These are phyloP conservation scores for Oryzias sinensis DNA, from an alignment of 2,797 vertebrate species.

Conservation along the genomic window DNA sequence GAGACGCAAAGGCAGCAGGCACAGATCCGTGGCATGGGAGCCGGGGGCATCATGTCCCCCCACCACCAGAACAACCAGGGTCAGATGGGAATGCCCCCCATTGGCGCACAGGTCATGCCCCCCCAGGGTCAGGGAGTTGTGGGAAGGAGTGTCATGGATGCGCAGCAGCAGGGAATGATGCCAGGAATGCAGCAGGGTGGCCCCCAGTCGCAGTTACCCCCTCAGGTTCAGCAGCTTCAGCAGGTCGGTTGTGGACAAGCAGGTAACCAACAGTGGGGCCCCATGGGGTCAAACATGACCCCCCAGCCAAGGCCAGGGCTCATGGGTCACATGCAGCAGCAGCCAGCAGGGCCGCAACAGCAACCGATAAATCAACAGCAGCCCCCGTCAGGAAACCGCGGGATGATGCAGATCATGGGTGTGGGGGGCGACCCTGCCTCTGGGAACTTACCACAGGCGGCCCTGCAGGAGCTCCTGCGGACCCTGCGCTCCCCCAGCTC, in stretches of 20 bases:
- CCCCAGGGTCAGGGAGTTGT: conserved; percentile 75
- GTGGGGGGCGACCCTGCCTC: conserved; percentile 50
- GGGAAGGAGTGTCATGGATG: conserved; percentile 84
- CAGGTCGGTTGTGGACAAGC: conserved; percentile 68
- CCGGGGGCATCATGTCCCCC: conserved; percentile 77
- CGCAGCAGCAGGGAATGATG: conserved; percentile 77
- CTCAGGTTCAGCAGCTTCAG: conserved; percentile 76
- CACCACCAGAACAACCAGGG: conserved; percentile 77
- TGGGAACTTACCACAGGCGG: conserved; percentile 84
- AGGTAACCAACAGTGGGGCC: conserved; percentile 79
- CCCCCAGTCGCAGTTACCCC: conserved; percentile 73
- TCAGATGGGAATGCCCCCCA: conserved; percentile 85
- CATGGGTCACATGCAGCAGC: conserved; percentile 77
- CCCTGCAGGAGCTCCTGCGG: conserved; percentile 91
- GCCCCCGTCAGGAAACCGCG: conserved; percentile 74
- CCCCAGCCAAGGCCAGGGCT: conserved; percentile 72
- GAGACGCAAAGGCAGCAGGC: conserved; percentile 91
- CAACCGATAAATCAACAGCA: conserved; percentile 70
- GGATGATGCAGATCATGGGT: conserved; percentile 72
- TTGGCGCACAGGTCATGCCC: conserved; percentile 72
- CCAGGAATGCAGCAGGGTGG: conserved; percentile 82
- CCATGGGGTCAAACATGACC: conserved; percentile 66
- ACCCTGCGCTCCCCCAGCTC: conserved; percentile 95
- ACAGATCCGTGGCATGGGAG: conserved; percentile 81
- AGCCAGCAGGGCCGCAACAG: conserved; percentile 59